Percentiles rank a stretch among this genome's conserved stretches.
phyloP scores from a whole-genome alignment of 2,113 vertebrate genomes.

The Corydoras maculifer region DNA sequence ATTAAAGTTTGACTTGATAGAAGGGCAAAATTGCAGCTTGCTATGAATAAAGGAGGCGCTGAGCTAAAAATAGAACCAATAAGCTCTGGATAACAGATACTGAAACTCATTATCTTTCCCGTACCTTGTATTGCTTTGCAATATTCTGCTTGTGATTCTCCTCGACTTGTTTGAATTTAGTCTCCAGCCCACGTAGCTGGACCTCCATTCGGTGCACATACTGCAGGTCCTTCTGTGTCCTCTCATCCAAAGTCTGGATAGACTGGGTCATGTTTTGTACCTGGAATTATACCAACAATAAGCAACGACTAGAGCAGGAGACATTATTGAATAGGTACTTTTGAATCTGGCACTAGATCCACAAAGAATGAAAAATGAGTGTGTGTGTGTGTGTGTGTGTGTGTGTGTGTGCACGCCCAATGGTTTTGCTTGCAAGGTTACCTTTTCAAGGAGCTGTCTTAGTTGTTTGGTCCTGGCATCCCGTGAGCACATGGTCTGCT shows the following conservation, averaged over 20 bases:
- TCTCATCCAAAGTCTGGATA: slow-evolving; percentile 87
- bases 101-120: slow-evolving; percentile 7
- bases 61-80: slow-evolving; percentile 9
- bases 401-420: slow-evolving; percentile 4
- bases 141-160: slow-evolving; percentile 88
- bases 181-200: slow-evolving; percentile 85
- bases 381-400: background rate
- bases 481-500: slow-evolving; percentile 89
- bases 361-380: background rate
- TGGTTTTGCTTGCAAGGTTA: slow-evolving; percentile 48
- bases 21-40: slow-evolving; percentile 3
- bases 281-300: slow-evolving; percentile 52
- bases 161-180: slow-evolving; percentile 90
- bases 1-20: slow-evolving; percentile 13
- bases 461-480: slow-evolving; percentile 93
- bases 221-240: slow-evolving; percentile 88
- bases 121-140: slow-evolving; percentile 92
- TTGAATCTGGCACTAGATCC: too few relatives aligned
- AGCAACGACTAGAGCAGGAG: background rate
- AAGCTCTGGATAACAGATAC: background rate
- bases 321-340: background rate
- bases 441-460: slow-evolving; percentile 91
- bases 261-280: slow-evolving; percentile 98
- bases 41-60: slow-evolving; percentile 1
- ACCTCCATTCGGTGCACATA: slow-evolving; percentile 95